phyloP scores from a whole-genome alignment of 2,797 vertebrate genomes.

The Acestrorhynchus altus region DNA sequence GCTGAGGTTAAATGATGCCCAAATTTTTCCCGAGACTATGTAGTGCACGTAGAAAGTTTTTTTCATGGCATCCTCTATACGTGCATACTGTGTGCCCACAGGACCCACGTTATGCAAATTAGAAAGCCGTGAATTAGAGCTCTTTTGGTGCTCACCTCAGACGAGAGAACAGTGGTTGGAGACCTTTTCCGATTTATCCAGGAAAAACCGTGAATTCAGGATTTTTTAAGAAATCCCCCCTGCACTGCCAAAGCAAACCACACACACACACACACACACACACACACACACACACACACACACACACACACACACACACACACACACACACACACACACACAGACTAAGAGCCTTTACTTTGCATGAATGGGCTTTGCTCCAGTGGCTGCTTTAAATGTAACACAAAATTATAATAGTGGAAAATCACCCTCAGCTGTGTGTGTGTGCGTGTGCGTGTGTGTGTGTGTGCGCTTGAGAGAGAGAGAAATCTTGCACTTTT shows the following conservation, averaged over 20 bases:
- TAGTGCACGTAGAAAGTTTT: too few relatives aligned
- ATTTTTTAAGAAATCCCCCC: neutral
- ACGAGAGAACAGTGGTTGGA: neutral
- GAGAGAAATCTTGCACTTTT: slow-evolving; percentile 21
- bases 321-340: neutral
- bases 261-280: neutral
- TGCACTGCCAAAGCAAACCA: neutral
- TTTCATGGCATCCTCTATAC: too few relatives aligned
- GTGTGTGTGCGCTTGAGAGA: neutral
- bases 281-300: neutral
- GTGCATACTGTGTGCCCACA: too few relatives aligned
- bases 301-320: neutral
- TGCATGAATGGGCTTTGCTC: slow-evolving; percentile 24
- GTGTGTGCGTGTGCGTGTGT: neutral
- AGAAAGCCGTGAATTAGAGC: too few relatives aligned
- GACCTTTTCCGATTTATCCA: too few relatives aligned
- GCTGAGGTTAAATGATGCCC: too few relatives aligned
- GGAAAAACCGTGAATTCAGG: neutral
- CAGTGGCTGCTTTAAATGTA: slow-evolving; percentile 41
- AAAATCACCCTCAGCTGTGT: slow-evolving; percentile 12
- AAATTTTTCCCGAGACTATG: too few relatives aligned
- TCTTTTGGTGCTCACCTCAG: neutral
- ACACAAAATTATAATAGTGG: slow-evolving; percentile 43
- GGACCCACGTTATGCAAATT: too few relatives aligned
- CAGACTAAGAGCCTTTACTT: neutral